Evolutionary conservation across 2,888 invertebrate species (phyloP).

Genomic region (Chrysina gloriosa): DNA sequence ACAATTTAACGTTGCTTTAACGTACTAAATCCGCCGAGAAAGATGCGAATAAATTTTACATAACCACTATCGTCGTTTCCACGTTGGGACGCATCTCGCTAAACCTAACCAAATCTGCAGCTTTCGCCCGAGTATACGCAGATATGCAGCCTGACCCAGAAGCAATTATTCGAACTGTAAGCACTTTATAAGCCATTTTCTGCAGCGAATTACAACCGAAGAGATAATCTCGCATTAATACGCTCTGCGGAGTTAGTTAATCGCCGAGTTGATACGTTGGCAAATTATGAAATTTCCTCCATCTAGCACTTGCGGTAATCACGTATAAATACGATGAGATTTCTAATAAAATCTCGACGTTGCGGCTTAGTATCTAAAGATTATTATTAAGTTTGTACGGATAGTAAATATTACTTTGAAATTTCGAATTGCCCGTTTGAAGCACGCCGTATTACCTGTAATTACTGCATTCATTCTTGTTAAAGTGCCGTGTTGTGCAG

Average conservation of each 20-base stretch:
- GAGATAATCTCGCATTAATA: constrained; percentile 29
- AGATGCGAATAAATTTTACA: too few relatives aligned
- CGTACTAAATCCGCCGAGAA: too few relatives aligned
- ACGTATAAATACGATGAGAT: constrained; percentile 28
- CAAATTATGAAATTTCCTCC: constrained; percentile 30
- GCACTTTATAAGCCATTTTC: constrained; percentile 15
- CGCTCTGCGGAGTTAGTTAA: constrained; percentile 16
- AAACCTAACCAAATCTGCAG: too few relatives aligned
- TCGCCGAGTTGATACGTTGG: constrained; percentile 17
- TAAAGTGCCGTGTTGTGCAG: constrained; percentile 21
- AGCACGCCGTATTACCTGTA: constrained; percentile 18
- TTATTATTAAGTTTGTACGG: constrained; percentile 32
- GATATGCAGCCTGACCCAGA: constrained; percentile 8
- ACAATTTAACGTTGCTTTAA: too few relatives aligned
- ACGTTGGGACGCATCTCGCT: too few relatives aligned
- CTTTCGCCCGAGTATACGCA: too few relatives aligned
- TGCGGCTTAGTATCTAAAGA: neutral
- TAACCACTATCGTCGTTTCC: too few relatives aligned
- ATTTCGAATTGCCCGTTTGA: constrained; percentile 8
- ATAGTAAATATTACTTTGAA: constrained; percentile 21
- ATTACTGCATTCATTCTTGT: constrained; percentile 30
- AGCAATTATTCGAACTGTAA: neutral
- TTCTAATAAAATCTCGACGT: constrained; percentile 18
- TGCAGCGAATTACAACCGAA: constrained; percentile 4
- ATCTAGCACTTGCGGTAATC: constrained; percentile 26